phyloP scores from a whole-genome alignment of 2,113 vertebrate genomes.

The Anas platyrhynchos region DNA sequence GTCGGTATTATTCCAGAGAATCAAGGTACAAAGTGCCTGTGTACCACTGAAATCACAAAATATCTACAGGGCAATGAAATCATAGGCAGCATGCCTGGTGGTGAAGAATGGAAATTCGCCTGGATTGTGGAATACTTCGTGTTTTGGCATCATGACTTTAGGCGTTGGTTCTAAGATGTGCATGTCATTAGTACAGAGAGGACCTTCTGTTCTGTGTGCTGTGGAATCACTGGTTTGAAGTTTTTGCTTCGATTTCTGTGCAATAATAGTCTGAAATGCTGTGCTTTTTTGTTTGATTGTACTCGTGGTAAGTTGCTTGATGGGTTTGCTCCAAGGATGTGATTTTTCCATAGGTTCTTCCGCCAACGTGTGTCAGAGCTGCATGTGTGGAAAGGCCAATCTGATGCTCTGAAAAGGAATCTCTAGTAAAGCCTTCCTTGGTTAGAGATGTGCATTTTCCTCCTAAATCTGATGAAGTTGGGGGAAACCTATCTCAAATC shows the following conservation, averaged over 20 bases:
- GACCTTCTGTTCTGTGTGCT: neutral
- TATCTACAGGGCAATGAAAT: neutral
- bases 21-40: accelerated
- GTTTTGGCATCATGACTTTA: neutral
- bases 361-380: accelerated
- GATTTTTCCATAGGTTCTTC: neutral
- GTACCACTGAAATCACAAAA: neutral
- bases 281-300: neutral
- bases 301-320: neutral
- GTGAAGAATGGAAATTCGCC: neutral
- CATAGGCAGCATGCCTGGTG: neutral
- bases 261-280: neutral
- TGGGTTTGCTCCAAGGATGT: neutral
- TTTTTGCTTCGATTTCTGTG: neutral
- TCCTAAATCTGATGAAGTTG: neutral
- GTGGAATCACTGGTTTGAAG: neutral
- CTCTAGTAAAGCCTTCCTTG: neutral
- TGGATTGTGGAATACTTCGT: neutral
- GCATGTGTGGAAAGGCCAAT: neutral
- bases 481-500: neutral
- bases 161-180: neutral
- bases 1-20: neutral
- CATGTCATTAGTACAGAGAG: neutral
- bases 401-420: neutral
- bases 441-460: neutral